Percentiles rank a stretch among this genome's conserved stretches.
These are phyloP conservation scores for Pachyseris speciosa DNA, from an alignment of 64 coral and sea anemone genomes.

Conservation along the genomic window DNA sequence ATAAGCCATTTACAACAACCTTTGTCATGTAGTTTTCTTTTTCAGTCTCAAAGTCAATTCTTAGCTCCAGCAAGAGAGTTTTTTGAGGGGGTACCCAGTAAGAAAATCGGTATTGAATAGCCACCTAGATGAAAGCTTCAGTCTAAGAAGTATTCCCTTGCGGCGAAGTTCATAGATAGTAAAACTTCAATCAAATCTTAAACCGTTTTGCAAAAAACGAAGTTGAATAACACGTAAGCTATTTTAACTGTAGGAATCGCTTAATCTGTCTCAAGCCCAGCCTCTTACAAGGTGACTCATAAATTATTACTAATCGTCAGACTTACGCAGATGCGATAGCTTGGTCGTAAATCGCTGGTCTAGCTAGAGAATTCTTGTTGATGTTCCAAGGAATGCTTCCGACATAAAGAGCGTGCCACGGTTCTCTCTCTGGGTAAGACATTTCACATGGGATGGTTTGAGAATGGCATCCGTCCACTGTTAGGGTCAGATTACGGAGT, in stretches of 20 bases:
- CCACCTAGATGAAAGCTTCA: no score
- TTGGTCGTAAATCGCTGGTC: background rate
- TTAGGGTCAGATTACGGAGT: conserved; percentile 15
- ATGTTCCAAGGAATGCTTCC: conserved; percentile 12
- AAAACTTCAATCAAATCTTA: no score
- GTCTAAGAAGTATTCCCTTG: no score
- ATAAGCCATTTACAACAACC: background rate
- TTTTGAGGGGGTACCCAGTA: no score
- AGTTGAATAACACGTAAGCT: no score
- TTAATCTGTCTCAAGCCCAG: background rate
- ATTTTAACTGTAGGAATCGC: no score
- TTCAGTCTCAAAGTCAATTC: no score
- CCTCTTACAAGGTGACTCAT: background rate
- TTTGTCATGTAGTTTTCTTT: no score
- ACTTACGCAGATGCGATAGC: background rate
- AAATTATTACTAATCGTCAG: background rate
- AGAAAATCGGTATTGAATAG: no score
- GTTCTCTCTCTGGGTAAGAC: background rate
- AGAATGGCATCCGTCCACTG: conserved; percentile 50
- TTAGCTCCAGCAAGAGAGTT: no score
- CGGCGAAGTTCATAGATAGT: no score
- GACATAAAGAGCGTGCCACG: conserved; percentile 30
- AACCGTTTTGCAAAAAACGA: no score
- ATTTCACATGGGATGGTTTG: background rate
- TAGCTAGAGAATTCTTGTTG: conserved; percentile 11